phyloP scores from a whole-genome alignment of 2,888 invertebrate species.

The Cephus pygmeus region DNA sequence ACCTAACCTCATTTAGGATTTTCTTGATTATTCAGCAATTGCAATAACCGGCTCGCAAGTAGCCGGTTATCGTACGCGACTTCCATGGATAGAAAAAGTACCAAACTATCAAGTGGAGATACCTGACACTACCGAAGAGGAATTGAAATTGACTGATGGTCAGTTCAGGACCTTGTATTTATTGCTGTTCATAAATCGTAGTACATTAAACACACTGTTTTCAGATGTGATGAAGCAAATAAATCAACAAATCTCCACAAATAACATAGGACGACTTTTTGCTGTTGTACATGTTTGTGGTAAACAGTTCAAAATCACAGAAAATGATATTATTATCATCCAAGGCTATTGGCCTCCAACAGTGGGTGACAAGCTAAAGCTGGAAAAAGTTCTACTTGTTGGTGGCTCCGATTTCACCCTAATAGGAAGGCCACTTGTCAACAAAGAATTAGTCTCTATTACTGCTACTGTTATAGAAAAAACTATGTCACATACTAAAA shows the following conservation, averaged over 20 bases:
- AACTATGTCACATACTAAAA: slow-evolving; percentile 82
- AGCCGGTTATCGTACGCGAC: slow-evolving; percentile 27
- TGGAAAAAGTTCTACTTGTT: slow-evolving; percentile 86
- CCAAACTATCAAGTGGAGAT: slow-evolving; percentile 42
- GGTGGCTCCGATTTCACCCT: slow-evolving; percentile 85
- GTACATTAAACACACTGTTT: slow-evolving; percentile 7
- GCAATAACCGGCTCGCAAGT: slow-evolving; percentile 6
- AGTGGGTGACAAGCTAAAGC: slow-evolving; percentile 80
- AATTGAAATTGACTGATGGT: slow-evolving; percentile 46
- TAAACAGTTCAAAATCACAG: slow-evolving; percentile 86
- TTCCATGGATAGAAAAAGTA: slow-evolving; percentile 46
- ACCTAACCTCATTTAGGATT: slow-evolving; percentile 11
- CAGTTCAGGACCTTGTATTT: neutral
- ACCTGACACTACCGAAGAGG: slow-evolving; percentile 38
- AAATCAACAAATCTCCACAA: slow-evolving; percentile 72
- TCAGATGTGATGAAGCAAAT: slow-evolving; percentile 73
- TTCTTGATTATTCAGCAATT: slow-evolving; percentile 5
- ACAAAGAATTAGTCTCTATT: slow-evolving; percentile 78
- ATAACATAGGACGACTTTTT: slow-evolving; percentile 75
- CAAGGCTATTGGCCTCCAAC: slow-evolving; percentile 88
- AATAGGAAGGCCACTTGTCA: slow-evolving; percentile 82
- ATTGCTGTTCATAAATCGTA: neutral
- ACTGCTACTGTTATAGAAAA: slow-evolving; percentile 88
- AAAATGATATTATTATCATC: slow-evolving; percentile 85
- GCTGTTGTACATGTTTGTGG: slow-evolving; percentile 85